Conservation (phyloP, 2,797 vertebrate species). For the Phrynocephalus guinanensis region DNA sequence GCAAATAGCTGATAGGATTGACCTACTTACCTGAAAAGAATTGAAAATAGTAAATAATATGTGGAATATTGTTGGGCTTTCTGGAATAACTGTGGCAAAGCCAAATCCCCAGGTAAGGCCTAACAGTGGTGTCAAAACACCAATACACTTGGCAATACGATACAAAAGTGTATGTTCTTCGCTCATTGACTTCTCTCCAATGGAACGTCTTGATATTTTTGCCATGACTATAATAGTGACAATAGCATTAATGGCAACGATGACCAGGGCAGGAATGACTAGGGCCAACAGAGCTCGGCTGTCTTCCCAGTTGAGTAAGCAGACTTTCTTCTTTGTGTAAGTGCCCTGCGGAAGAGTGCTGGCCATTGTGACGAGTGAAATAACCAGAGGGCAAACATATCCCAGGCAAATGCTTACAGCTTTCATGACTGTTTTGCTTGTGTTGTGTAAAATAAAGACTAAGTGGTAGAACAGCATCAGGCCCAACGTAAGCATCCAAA, state of each 20-base stretch:
- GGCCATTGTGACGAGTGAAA: conserved; percentile 85
- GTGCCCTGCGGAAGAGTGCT: conserved; percentile 79
- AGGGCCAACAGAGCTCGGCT: conserved; percentile 88
- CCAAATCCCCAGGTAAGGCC: conserved; percentile 93
- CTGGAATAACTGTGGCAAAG: conserved; percentile 77
- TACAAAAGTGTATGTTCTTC: conserved; percentile 84
- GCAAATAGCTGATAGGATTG: background rate
- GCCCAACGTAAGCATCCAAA: conserved; percentile 92
- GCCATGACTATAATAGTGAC: conserved; percentile 84
- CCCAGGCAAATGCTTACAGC: conserved; percentile 83
- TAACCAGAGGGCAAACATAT: conserved; percentile 87
- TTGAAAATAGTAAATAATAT: conserved; percentile 78
- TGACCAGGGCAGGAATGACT: conserved; percentile 84
- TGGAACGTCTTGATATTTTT: conserved; percentile 86
- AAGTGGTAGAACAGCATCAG: conserved; percentile 90
- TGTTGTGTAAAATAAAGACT: conserved; percentile 87
- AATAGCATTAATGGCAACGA: conserved; percentile 85
- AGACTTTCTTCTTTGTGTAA: conserved; percentile 77
- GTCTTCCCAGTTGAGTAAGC: conserved; percentile 89
- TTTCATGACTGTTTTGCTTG: conserved; percentile 86
- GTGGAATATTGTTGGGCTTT: conserved; percentile 63
- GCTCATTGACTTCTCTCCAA: conserved; percentile 78
- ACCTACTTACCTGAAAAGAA: conserved; percentile 80
- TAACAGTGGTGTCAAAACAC: conserved; percentile 88
- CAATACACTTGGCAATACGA: conserved; percentile 87